Base-by-base conservation (phyloP, 2,797 vertebrate species). In the Coregonus ussuriensis region DNA sequence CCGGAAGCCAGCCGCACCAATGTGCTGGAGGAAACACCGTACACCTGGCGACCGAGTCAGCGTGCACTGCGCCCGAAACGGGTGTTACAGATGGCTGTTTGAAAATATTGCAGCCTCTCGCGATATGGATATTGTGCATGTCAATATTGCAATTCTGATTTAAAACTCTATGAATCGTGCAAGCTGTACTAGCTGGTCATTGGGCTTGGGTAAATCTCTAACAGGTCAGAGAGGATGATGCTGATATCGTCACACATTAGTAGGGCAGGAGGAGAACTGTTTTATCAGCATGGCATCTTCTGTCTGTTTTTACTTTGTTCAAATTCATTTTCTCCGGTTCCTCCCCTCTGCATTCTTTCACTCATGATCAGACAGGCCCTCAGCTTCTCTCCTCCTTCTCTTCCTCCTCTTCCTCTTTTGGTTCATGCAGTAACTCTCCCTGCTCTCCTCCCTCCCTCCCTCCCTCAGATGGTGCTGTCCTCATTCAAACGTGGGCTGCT, bases 401-500 rank as follows among this genome's bases (percentile, higher is more conserved):
- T 25, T 41, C 62, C 78, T 82, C 31, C 74, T 76, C 52, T 16
- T 75, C 47, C 88, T 81, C 85, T 81, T 89, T 85, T 86, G 83
- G 81, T 87, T 59, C 89, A 95, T 95, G 84, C 89, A 76, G 81
- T 93, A 93, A 92, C 88, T 85, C 68, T 82, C 70, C 79, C 29
- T 84, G 56, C 56, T 62, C n/a, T 25, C 56, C 67, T 82, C 41
- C 5, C 33, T 74, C 72, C 91, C 83, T 91, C 84, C 89, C 84
- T 84, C 86, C 84, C 84, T 71, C 94, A 99, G 98, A 94, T 99
- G 52, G 94, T 98, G 93, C 90, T 99, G 87, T 98, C 96, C 5
- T 98, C 97, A 83, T 95, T 99, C 93, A 98, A 95, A 89, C 97
- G 98, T 0, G 97, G 95, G 90, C 96, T 99, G 84, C 94, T 99